Evolutionary conservation across 2,888 invertebrate species (phyloP).

Genomic region (Alloscopus bannaensis): DNA sequence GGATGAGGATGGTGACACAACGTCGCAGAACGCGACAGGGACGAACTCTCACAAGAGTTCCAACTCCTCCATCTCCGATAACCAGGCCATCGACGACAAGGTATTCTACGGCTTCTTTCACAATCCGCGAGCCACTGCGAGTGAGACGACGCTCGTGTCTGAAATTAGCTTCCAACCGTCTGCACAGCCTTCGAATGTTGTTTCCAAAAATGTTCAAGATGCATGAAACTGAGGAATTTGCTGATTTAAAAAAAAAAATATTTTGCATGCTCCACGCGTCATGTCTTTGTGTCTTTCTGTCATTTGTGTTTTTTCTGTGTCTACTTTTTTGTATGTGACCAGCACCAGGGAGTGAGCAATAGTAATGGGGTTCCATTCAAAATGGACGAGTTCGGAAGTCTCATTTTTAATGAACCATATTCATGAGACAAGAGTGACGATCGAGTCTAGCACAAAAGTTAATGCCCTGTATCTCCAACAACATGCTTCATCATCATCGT

Average conservation of each 20-base stretch:
- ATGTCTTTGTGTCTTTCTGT: slow-evolving; percentile 1
- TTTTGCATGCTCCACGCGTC: neutral
- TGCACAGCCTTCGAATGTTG: no score
- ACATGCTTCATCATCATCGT: neutral
- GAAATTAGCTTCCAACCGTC: no score
- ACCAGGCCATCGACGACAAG: slow-evolving; percentile 70
- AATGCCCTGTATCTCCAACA: neutral
- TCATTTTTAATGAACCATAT: slow-evolving; percentile 69
- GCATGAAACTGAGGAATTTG: no score
- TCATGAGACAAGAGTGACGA: slow-evolving; percentile 51
- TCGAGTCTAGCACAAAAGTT: neutral
- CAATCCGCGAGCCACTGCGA: slow-evolving; percentile 65
- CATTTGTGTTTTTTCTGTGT: slow-evolving; percentile 6
- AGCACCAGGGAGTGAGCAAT: slow-evolving; percentile 8
- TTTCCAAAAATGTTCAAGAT: no score
- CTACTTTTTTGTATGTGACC: neutral
- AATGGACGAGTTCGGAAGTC: slow-evolving; percentile 72
- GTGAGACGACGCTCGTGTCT: slow-evolving; percentile 54
- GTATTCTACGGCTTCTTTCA: slow-evolving; percentile 70
- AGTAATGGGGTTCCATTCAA: slow-evolving; percentile 57
- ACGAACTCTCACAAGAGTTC: slow-evolving; percentile 28
- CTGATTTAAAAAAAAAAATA: no score
- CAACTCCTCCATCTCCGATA: slow-evolving; percentile 63
- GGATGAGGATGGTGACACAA: slow-evolving; percentile 64
- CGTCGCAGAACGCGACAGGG: slow-evolving; percentile 55